A percentile compares a stretch with the other conserved stretches of the same genome.
These are phyloP conservation scores for Ecdyonurus torrentis DNA, from an alignment of 2,888 invertebrate genomes.

Conservation along the genomic window DNA sequence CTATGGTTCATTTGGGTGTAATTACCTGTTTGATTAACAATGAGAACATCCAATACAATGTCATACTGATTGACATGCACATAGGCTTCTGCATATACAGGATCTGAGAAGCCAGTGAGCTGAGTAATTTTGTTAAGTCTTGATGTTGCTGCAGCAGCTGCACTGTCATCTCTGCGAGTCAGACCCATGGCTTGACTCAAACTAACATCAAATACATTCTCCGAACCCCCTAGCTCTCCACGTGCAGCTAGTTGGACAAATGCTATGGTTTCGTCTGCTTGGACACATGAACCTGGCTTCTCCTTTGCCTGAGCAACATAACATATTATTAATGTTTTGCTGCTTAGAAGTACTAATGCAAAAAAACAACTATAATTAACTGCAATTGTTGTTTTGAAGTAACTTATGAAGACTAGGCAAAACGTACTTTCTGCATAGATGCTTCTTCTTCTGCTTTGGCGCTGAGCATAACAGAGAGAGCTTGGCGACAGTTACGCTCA, in stretches of 20 bases:
- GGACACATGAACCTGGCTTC: constrained; percentile 47
- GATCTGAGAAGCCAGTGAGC: constrained; percentile 96
- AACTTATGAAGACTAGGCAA: not conserved
- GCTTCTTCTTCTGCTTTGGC: constrained; percentile 60
- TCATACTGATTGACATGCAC: constrained; percentile 98
- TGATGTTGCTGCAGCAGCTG: constrained; percentile 24
- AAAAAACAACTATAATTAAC: not conserved
- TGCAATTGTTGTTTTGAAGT: not conserved
- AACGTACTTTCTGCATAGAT: constrained; percentile 31
- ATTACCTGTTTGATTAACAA: constrained; percentile 90
- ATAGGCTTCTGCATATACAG: constrained; percentile 99
- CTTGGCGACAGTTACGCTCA: constrained; percentile 52
- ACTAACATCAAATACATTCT: constrained; percentile 88
- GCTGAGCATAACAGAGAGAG: constrained; percentile 66
- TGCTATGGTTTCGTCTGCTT: constrained; percentile 70
- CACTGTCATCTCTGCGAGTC: constrained; percentile 28
- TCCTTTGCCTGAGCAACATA: constrained; percentile 39
- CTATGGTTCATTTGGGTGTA: no score
- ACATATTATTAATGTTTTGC: constrained; percentile 20
- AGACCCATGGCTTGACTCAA: constrained; percentile 69
- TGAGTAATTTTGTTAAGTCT: constrained; percentile 51
- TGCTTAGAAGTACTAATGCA: not conserved
- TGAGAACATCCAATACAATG: constrained; percentile 92
- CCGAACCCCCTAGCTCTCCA: constrained; percentile 39
- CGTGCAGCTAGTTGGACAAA: constrained; percentile 61